These are phyloP conservation scores for Pteruthius melanotis DNA, from an alignment of 2,113 vertebrate genomes.

Conservation along the genomic window DNA sequence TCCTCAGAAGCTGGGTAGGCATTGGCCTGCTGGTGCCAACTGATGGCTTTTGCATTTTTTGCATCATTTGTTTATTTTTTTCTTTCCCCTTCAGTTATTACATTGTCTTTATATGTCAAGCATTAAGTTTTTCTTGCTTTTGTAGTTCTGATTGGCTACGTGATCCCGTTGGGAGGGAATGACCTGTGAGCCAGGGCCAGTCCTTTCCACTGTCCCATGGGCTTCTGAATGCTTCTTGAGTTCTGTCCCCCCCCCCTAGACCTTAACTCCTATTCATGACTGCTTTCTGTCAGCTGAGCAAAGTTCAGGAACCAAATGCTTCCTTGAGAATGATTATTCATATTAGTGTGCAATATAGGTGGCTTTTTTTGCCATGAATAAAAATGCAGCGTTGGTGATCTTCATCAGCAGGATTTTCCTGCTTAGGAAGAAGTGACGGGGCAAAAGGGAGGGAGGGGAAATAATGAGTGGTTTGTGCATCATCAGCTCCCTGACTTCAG, in stretches of 20 bases:
- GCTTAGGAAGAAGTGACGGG: neutral
- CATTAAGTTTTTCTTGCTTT: neutral
- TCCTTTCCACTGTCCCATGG: neutral
- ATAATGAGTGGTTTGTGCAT: neutral
- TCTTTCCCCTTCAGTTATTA: neutral
- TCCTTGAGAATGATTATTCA: neutral
- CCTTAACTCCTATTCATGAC: neutral
- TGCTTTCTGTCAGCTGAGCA: neutral
- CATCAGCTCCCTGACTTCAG: rapidly evolving
- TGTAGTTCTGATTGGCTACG: rapidly evolving
- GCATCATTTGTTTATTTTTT: rapidly evolving
- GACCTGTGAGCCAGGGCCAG: neutral
- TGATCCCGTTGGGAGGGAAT: neutral
- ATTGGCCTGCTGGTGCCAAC: neutral
- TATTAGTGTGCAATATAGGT: neutral
- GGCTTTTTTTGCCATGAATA: rapidly evolving
- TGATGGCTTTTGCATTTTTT: neutral
- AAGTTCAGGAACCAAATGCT: neutral
- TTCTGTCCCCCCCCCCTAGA: neutral
- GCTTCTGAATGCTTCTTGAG: neutral
- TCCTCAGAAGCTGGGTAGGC: neutral
- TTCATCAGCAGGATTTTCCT: neutral
- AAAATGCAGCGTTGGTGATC: rapidly evolving
- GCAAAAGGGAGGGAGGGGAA: neutral
- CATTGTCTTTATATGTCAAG: neutral